phyloP scores from a whole-genome alignment of 1,140 invertebrate species.

The Temnothorax longispinosus region DNA sequence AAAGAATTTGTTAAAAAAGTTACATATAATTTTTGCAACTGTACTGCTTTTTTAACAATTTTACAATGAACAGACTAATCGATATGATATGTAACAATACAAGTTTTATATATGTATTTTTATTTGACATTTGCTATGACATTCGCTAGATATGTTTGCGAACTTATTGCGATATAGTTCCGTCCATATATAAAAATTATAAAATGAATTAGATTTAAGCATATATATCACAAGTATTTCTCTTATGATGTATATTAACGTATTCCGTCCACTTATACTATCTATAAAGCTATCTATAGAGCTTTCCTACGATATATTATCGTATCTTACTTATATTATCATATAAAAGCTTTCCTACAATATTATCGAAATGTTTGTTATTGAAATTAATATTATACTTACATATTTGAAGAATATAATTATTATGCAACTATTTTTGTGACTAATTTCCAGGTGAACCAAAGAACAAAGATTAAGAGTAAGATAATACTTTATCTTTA shows the following conservation, averaged over 20 bases:
- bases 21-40: background rate
- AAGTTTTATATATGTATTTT: slow-evolving; percentile 21
- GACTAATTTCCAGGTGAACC: background rate
- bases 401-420: slow-evolving; percentile 34
- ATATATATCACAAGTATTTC: background rate
- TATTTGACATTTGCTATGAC: background rate
- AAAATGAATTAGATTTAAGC: slow-evolving; percentile 36
- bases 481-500: background rate
- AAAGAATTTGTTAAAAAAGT: slow-evolving; percentile 2
- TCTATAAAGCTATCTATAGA: background rate
- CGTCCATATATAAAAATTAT: slow-evolving; percentile 6
- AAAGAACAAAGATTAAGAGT: background rate
- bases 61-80: background rate
- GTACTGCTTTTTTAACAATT: background rate
- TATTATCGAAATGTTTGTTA: slow-evolving; percentile 23
- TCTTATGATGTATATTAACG: background rate
- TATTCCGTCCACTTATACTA: slow-evolving; percentile 45
- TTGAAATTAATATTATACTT: slow-evolving; percentile 38
- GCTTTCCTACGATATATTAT: background rate
- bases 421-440: slow-evolving; percentile 21
- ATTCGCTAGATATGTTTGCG: background rate
- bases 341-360: background rate
- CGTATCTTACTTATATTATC: slow-evolving; percentile 12
- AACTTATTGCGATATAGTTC: slow-evolving; percentile 24
- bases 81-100: background rate